Percentiles rank a stretch among this genome's conserved stretches.
Conservation (phyloP, 2,113 vertebrate genomes). For the Chaenogobius annularis region DNA sequence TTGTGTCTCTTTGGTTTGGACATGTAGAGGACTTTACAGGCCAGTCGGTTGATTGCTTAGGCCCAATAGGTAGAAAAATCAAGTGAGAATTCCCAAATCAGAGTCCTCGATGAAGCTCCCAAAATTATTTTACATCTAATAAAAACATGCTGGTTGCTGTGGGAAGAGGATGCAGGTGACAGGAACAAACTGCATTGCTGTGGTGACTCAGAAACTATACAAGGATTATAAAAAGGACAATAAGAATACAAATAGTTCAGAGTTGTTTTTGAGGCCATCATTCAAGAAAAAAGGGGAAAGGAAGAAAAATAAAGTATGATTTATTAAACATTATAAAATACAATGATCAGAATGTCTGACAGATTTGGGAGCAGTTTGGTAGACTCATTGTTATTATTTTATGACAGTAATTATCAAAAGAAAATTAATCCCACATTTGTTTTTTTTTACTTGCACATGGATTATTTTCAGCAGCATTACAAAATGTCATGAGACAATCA, state of each 20-base stretch:
- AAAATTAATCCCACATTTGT: not conserved
- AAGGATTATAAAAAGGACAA: not conserved
- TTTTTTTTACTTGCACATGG: not conserved
- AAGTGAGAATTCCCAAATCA: not conserved
- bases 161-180: slow-evolving; percentile 11
- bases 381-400: not conserved
- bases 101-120: not conserved
- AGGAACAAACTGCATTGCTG: not conserved
- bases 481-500: slow-evolving; percentile 24
- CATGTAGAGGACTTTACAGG: too few species aligned
- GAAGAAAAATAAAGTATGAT: slow-evolving; percentile 8
- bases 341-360: slow-evolving; percentile 4
- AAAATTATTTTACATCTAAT: not conserved
- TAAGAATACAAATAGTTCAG: not conserved
- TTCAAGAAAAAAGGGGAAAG: not conserved
- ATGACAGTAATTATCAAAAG: not conserved
- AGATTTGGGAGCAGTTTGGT: not conserved
- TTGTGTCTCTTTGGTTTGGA: too few species aligned
- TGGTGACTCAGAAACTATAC: not conserved
- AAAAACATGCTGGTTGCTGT: not conserved
- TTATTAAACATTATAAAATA: slow-evolving; percentile 13
- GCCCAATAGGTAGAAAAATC: too few species aligned
- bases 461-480: slow-evolving; percentile 2
- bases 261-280: not conserved
- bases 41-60: not conserved